Conservation (phyloP, 1,140 invertebrate genomes). For the Heliconius hermathena region DNA sequence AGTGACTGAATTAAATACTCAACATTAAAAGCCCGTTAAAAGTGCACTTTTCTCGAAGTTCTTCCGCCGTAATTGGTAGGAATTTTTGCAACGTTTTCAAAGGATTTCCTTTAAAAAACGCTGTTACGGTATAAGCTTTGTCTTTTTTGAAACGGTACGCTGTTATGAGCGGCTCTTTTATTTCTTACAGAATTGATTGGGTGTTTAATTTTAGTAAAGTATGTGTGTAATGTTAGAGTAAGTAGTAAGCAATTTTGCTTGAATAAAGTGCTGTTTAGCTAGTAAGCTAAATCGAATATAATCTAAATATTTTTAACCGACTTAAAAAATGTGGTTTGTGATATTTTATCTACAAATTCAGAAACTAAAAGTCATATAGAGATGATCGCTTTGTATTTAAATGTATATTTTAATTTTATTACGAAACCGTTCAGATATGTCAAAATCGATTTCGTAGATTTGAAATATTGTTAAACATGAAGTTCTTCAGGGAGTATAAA, state of each 20-base stretch:
- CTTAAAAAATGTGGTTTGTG: no score
- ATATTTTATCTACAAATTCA: no score
- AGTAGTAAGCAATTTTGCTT: background rate
- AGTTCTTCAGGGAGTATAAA: no score
- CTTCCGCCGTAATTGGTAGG: conserved; percentile 26
- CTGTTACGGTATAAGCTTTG: background rate
- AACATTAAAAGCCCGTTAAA: conserved; percentile 26
- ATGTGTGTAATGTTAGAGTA: background rate
- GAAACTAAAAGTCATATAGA: no score
- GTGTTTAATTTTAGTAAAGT: background rate
- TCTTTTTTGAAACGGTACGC: background rate
- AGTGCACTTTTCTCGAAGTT: conserved; percentile 23
- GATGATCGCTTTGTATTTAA: no score
- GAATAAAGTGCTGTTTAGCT: background rate
- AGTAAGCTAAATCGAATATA: no score
- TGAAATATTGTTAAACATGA: no score
- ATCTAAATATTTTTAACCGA: no score
- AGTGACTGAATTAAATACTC: conserved; percentile 35
- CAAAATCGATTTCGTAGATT: no score
- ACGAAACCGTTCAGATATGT: no score
- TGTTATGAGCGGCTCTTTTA: background rate
- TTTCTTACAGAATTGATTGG: background rate
- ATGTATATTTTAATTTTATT: no score
- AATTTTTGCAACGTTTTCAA: conserved; percentile 29
- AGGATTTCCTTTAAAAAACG: conserved; percentile 19